Evolutionary conservation across 2,888 invertebrate species (phyloP).

Genomic region (Plemyria rubiginata): DNA sequence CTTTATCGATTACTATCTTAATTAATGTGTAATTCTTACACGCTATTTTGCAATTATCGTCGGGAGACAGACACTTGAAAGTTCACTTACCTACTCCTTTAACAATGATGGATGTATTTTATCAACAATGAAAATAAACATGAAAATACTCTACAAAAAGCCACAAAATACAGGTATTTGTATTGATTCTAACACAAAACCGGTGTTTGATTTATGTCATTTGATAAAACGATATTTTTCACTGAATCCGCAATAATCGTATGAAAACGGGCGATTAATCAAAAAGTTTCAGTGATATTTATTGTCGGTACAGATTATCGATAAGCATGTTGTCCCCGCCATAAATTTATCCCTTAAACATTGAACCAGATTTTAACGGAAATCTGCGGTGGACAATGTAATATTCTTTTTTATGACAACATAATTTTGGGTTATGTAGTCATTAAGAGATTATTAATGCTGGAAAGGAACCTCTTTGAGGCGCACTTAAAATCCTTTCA

Average conservation of each 20-base stretch:
- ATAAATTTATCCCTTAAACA: constrained; percentile 52
- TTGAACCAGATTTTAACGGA: constrained; percentile 34
- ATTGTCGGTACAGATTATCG: constrained; percentile 64
- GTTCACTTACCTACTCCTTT: neutral
- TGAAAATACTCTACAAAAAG: neutral
- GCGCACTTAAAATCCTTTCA: too few species aligned
- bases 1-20: constrained; percentile 5
- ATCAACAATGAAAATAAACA: neutral
- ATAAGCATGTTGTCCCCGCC: constrained; percentile 57
- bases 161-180: constrained; percentile 9
- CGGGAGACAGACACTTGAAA: neutral
- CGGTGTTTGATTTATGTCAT: constrained; percentile 41
- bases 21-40: constrained; percentile 8
- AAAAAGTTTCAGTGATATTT: constrained; percentile 63
- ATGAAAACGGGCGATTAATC: constrained; percentile 63
- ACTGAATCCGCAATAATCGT: constrained; percentile 52
- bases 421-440: neutral
- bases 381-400: constrained; percentile 20
- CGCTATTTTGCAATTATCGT: constrained; percentile 16
- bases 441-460: neutral
- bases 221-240: constrained; percentile 51
- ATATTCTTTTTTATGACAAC: constrained; percentile 6
- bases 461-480: too few species aligned
- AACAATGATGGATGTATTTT: neutral
- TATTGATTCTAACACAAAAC: constrained; percentile 33